A percentile compares a stretch with the other conserved stretches of the same genome.
Evolutionary conservation across 2,113 vertebrate species (phyloP).

Genomic region (Choloepus hoffmanni): DNA sequence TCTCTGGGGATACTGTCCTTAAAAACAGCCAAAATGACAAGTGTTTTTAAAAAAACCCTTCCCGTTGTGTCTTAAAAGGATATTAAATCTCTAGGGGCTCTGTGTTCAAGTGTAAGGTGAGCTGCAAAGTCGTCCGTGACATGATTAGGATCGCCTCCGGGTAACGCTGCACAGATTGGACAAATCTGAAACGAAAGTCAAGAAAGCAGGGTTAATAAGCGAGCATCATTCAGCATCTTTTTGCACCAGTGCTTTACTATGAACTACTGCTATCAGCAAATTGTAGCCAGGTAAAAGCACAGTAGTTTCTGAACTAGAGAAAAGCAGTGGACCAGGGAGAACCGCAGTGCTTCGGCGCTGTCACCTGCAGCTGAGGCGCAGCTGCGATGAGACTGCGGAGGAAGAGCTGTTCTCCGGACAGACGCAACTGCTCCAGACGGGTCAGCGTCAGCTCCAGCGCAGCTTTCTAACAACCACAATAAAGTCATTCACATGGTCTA

Average conservation of each 20-base stretch:
- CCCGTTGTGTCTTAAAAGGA: conserved; percentile 89
- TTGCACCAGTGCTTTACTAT: background rate
- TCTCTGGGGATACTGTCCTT: background rate
- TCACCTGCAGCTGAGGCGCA: background rate
- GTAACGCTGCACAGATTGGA: conserved; percentile 99
- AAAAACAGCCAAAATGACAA: conserved; percentile 41
- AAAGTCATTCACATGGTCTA: background rate
- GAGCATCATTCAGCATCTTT: conserved; percentile 13
- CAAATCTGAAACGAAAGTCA: conserved; percentile 93
- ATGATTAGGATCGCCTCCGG: conserved; percentile 99
- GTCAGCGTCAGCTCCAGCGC: background rate
- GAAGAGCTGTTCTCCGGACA: background rate
- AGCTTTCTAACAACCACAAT: background rate
- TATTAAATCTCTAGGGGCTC: conserved; percentile 99
- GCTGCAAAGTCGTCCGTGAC: conserved; percentile 99
- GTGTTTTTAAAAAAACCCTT: background rate
- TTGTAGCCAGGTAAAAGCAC: background rate
- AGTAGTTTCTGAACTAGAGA: background rate
- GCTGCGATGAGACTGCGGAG: background rate
- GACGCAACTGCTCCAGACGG: background rate
- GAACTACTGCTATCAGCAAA: background rate
- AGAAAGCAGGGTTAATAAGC: conserved; percentile 25
- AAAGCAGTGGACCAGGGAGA: background rate
- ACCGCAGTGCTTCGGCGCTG: background rate
- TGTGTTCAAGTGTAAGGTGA: conserved; percentile 99